Conservation (phyloP, 1,140 invertebrate species). For the Aethina tumida region DNA sequence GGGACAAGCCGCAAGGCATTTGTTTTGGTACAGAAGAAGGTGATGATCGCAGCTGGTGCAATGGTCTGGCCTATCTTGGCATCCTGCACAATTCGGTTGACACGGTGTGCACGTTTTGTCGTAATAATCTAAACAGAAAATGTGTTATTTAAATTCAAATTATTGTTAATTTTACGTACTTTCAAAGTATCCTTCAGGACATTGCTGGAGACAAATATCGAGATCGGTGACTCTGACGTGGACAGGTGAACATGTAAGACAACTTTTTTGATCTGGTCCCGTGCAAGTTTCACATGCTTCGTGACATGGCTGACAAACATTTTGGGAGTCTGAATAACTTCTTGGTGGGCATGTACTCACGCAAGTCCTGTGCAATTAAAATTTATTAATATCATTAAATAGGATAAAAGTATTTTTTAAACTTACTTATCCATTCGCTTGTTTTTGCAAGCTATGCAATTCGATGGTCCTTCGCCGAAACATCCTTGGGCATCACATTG, state of each 20-base stretch:
- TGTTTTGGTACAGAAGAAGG: slow-evolving; percentile 65
- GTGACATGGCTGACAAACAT: slow-evolving; percentile 71
- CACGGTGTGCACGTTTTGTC: slow-evolving; percentile 69
- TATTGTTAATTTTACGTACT: slow-evolving; percentile 40
- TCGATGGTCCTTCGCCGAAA: slow-evolving; percentile 68
- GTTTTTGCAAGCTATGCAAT: slow-evolving; percentile 69
- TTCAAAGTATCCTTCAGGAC: slow-evolving; percentile 77
- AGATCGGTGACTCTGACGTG: slow-evolving; percentile 68
- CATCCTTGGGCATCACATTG: slow-evolving; percentile 74
- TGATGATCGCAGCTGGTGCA: slow-evolving; percentile 79
- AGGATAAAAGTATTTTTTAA: slow-evolving; percentile 3
- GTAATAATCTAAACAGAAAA: slow-evolving; percentile 45
- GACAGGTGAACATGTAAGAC: slow-evolving; percentile 68
- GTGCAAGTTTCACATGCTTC: slow-evolving; percentile 76
- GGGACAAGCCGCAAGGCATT: slow-evolving; percentile 73
- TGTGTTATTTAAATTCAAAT: background rate
- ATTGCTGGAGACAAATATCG: slow-evolving; percentile 71
- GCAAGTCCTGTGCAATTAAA: slow-evolving; percentile 50
- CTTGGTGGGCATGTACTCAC: slow-evolving; percentile 69
- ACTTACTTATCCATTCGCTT: slow-evolving; percentile 70
- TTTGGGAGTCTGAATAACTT: slow-evolving; percentile 66
- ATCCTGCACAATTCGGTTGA: slow-evolving; percentile 68
- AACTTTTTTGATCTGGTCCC: slow-evolving; percentile 72
- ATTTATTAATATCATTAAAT: slow-evolving; percentile 5
- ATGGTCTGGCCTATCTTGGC: slow-evolving; percentile 65